Evolutionary conservation across 2,797 vertebrate genomes (phyloP), one percentile per base, ranked within the genome.

Genomic region (Neoniphon sammara): DNA sequence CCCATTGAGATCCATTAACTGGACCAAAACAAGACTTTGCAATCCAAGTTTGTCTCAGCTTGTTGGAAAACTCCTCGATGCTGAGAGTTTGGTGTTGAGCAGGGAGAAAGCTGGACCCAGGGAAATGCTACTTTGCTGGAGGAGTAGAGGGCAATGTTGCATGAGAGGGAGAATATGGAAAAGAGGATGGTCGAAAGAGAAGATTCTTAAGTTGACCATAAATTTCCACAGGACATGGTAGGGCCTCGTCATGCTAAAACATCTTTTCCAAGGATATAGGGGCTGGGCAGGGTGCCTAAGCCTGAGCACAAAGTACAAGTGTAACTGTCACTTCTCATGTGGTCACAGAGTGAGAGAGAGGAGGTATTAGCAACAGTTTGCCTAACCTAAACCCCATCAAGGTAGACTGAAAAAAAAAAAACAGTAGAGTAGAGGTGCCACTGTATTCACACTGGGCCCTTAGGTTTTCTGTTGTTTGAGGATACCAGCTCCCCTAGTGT

Each of bases 401-500:
- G 47, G 3, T 10, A 50, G 18, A 9, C n/a, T 5, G 17, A 49
- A 49, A 17, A 49, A 17, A 49, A n/a, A n/a, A n/a, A n/a, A n/a
- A n/a, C n/a, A n/a, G n/a, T n/a, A n/a, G n/a, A n/a, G n/a, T n/a
- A n/a, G n/a, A n/a, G n/a, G n/a, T 47, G 15, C 15, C 1, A 14
- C 15, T 17, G 15, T 4, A 47, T 47, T 18, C 6, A n/a, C 17
- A n/a, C 36, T 15, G 42, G 42, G 42, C 14, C 1, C 42, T 4
- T 44, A 44, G 4, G 14, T 15, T 11, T 44, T 14, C 42, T 44
- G 14, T 44, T 15, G 14, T 44, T 17, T 44, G 42, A 44, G 14
- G 42, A 44, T 44, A 17, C 42, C 42, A 44, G 14, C 5, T 34
- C 31, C 31, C 7, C 5, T 34, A 78, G 82, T 83, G 80, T 64